Evolutionary conservation across 2,888 invertebrate species (phyloP), one percentile per base, ranked within the genome.

Genomic region (Thereva unica): DNA sequence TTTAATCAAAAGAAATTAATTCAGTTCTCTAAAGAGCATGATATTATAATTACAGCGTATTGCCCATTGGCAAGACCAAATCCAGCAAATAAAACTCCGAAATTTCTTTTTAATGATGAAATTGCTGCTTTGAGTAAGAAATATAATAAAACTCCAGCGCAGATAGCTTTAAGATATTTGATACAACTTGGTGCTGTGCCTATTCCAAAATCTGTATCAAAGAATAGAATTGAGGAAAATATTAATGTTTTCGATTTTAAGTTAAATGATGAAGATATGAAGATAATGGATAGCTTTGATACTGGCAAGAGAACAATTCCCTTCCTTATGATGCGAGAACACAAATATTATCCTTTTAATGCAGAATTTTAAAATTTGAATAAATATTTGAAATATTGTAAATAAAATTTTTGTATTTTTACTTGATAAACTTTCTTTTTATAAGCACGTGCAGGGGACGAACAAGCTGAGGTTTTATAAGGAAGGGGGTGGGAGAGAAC

Each of bases 51-150:
- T 67, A 87, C 83, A 75, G 92, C 83, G 0, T 93, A 89, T 79
- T 86, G 89, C 54, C 92, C 92, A 0, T 83, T 93, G 63, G 92
- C 91, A 9, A 83, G 85, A 50, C 85, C 85, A 1, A 78, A 83
- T 77, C 84, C 86, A 0, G 80, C 84, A 0, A 73, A 84, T 1
- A 82, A 85, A 35, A 82, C 85, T 71, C 83, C 84, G 0, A 79
- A 80, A 66, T 79, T 78, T 65, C 72, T 78, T 38, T 79, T 74
- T 66, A 78, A 78, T 40, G 70, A 71, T 57, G 76, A 74, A 41
- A 82, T 88, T n/a, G 72, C 80, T 3, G 80, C 78, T n/a, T 83
- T 89, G 7, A 85, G 84, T 0, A 76, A 80, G 38, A 87, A 87
- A 67, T 84, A 89, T 68, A 81, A 82, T 1, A 89, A 88, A 76